phyloP scores from a whole-genome alignment of 2,888 invertebrate genomes.

The Chorisops tibialis region DNA sequence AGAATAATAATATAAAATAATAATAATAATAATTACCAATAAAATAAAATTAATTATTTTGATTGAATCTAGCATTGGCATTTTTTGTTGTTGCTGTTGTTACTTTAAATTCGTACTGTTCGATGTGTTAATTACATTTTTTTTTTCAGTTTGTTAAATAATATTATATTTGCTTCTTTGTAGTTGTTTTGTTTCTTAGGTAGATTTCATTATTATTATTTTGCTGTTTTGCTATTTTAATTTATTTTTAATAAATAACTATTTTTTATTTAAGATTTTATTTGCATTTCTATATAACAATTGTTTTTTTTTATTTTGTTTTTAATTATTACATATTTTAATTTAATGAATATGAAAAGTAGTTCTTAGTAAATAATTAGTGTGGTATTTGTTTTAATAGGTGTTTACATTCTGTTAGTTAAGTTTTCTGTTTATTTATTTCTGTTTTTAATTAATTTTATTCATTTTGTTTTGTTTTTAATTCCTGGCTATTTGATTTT shows the following conservation, averaged over 20 bases:
- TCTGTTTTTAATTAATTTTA: not conserved
- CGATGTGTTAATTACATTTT: constrained; percentile 28
- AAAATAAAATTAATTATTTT: not conserved
- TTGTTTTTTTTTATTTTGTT: constrained; percentile 9
- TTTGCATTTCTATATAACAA: constrained; percentile 8
- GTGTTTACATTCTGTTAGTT: too few relatives aligned
- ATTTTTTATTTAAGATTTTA: constrained; percentile 11
- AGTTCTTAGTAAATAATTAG: not conserved
- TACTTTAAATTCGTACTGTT: constrained; percentile 32
- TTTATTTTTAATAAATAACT: constrained; percentile 13
- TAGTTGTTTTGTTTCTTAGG: constrained; percentile 9
- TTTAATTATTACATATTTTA: constrained; percentile 6
- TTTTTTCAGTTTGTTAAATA: not conserved
- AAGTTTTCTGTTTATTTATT: not conserved
- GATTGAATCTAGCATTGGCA: not conserved
- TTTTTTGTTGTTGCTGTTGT: not conserved
- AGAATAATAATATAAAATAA: too few relatives aligned
- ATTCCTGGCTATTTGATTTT: constrained; percentile 19
- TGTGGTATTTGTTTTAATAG: too few relatives aligned
- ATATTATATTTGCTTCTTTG: not conserved
- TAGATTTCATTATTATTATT: too few relatives aligned
- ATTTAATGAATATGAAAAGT: constrained; percentile 2
- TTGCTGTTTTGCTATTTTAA: not conserved
- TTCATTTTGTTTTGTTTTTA: constrained; percentile 6
- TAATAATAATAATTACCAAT: too few relatives aligned